Evolutionary conservation across 2,113 vertebrate species (phyloP).

Genomic region (Pseudorhombus dupliciocellatus): DNA sequence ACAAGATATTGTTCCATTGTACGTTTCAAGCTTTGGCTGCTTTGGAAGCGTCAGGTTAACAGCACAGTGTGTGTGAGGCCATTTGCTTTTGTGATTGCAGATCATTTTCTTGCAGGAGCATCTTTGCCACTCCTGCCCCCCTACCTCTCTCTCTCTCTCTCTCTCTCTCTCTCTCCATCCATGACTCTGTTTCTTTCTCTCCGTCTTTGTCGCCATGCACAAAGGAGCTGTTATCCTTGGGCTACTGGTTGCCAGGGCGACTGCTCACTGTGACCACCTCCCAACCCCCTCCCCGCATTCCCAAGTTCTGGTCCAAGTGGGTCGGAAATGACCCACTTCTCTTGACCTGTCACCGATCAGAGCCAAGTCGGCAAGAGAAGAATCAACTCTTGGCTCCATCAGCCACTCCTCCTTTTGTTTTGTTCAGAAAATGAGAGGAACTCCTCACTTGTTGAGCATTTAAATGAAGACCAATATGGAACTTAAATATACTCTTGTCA

Average conservation of each 20-base stretch:
- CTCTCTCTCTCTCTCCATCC: conserved; percentile 38
- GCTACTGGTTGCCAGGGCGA: conserved; percentile 66
- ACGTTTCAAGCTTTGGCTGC: not conserved
- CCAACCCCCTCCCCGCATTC: conserved; percentile 47
- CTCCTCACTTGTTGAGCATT: not conserved
- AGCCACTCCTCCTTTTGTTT: conserved; percentile 15
- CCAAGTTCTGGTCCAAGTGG: conserved; percentile 77
- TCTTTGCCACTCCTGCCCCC: conserved; percentile 19
- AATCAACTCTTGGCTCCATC: not conserved
- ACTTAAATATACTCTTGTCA: conserved; percentile 28
- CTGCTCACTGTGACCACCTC: conserved; percentile 38
- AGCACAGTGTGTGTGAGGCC: not conserved
- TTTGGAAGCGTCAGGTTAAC: not conserved
- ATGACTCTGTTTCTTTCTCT: conserved; percentile 61
- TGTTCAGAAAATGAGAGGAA: no score
- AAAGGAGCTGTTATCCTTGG: conserved; percentile 77
- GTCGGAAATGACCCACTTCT: conserved; percentile 44
- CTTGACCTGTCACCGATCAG: conserved; percentile 14
- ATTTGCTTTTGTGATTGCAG: conserved; percentile 20
- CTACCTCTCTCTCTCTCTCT: conserved; percentile 26
- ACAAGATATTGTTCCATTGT: not conserved
- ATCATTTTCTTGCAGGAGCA: conserved; percentile 39
- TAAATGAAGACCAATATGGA: no score
- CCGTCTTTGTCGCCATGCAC: conserved; percentile 70
- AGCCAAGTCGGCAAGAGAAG: conserved; percentile 28